Percentiles rank a stretch among this genome's conserved stretches.
Evolutionary conservation across 2,888 invertebrate species (phyloP).

Genomic region (Suillia variegata): DNA sequence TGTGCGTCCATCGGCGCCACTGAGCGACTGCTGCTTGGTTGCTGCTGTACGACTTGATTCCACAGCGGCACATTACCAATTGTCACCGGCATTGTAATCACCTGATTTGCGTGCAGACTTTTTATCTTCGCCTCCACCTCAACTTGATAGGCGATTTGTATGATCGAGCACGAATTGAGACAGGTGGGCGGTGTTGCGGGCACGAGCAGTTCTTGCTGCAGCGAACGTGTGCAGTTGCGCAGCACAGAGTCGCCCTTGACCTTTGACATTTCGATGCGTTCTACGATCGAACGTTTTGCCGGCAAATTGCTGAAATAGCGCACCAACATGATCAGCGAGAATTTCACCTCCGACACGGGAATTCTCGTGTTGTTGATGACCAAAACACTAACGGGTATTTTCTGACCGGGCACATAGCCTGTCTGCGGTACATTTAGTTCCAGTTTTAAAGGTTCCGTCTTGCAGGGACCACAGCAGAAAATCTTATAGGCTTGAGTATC

Average conservation of each 20-base stretch:
- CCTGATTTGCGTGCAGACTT: conserved; percentile 43
- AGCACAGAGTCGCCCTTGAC: conserved; percentile 44
- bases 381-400: conserved; percentile 57
- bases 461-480: conserved; percentile 54
- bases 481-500: conserved; percentile 47
- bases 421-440: conserved; percentile 50
- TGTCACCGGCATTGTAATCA: conserved; percentile 53
- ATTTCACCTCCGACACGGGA: conserved; percentile 42
- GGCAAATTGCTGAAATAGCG: conserved; percentile 43
- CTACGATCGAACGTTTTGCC: conserved; percentile 36
- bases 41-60: conserved; percentile 33
- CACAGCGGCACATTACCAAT: conserved; percentile 56
- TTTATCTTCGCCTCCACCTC: conserved; percentile 48
- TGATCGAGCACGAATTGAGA: conserved; percentile 43
- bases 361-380: conserved; percentile 66
- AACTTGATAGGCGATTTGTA: conserved; percentile 54
- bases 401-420: conserved; percentile 57
- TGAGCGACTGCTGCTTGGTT: conserved; percentile 13
- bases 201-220: conserved; percentile 43
- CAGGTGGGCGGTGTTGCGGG: conserved; percentile 59
- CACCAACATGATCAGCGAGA: conserved; percentile 48
- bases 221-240: conserved; percentile 40
- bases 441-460: conserved; percentile 50
- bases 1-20: no score
- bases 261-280: conserved; percentile 45